A percentile compares a stretch with the other conserved stretches of the same genome.
phyloP scores from a whole-genome alignment of 2,113 vertebrate genomes.

The Nibea coibor region DNA sequence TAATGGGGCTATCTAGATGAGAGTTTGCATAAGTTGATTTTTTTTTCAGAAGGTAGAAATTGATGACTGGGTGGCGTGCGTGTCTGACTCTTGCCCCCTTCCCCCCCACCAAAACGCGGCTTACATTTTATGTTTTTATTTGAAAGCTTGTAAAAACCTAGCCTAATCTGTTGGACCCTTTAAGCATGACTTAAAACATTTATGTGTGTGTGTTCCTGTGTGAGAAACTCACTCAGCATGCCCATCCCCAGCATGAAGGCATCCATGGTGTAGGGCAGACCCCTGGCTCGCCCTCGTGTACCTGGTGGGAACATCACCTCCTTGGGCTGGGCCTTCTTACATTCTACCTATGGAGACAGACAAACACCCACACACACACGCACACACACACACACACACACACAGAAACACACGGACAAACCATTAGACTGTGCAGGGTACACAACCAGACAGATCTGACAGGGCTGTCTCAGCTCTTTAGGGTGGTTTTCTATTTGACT shows the following conservation, averaged over 20 bases:
- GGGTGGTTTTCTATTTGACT: conserved; percentile 77
- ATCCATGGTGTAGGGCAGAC: conserved; percentile 97
- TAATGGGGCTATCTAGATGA: conserved; percentile 75
- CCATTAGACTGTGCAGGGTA: conserved; percentile 72
- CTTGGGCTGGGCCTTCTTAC: conserved; percentile 99
- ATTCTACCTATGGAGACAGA: conserved; percentile 94
- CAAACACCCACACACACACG: conserved; percentile 63
- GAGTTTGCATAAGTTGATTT: conserved; percentile 66
- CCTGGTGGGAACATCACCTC: conserved; percentile 99
- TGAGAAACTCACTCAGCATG: conserved; percentile 94
- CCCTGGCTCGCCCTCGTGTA: conserved; percentile 93
- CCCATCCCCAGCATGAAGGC: conserved; percentile 99
- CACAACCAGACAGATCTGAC: conserved; percentile 76
- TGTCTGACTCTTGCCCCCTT: not conserved
- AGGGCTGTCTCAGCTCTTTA: conserved; percentile 76
- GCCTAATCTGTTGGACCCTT: not conserved
- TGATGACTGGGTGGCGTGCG: conserved; percentile 47
- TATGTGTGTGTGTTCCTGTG: not conserved
- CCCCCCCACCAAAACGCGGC: too few species aligned
- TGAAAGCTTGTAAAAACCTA: not conserved
- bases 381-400: conserved; percentile 46
- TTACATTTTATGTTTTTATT: conserved; percentile 26
- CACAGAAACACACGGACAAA: conserved; percentile 55
- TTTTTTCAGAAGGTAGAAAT: conserved; percentile 50
- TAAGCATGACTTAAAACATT: not conserved